Evolutionary conservation across 2,113 vertebrate genomes (phyloP).

Genomic region (Sphaerodactylus townsendi): DNA sequence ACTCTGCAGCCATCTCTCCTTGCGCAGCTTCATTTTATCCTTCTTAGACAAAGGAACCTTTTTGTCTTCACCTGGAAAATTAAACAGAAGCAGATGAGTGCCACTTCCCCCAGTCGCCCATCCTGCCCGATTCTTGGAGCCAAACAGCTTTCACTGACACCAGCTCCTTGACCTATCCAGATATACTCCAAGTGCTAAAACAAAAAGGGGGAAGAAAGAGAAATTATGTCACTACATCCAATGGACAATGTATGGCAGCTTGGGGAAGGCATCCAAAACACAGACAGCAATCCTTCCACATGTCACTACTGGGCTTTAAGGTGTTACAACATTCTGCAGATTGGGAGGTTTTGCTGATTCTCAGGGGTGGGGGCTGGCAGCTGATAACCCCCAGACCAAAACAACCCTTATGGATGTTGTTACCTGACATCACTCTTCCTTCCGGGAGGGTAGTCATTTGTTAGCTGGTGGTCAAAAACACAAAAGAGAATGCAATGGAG

Average conservation of each 20-base stretch:
- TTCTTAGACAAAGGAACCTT: constrained; percentile 84
- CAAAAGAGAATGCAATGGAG: too few relatives aligned
- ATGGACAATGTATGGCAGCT: not conserved
- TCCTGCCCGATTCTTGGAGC: not conserved
- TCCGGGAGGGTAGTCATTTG: too few relatives aligned
- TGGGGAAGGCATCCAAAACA: not conserved
- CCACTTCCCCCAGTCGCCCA: not conserved
- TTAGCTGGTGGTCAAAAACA: too few relatives aligned
- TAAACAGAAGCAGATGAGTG: not conserved
- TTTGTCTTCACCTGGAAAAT: constrained; percentile 69
- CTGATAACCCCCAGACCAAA: too few relatives aligned
- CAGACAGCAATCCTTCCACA: too few relatives aligned
- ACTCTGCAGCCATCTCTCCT: constrained; percentile 91
- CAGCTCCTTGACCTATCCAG: not conserved
- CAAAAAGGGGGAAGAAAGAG: too few relatives aligned
- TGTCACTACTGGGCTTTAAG: not conserved
- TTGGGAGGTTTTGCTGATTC: too few relatives aligned
- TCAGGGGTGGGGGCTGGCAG: too few relatives aligned
- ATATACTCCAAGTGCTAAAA: not conserved
- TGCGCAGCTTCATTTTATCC: constrained; percentile 88
- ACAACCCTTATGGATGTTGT: too few relatives aligned
- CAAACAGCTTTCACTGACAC: not conserved
- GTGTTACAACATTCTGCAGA: too few relatives aligned
- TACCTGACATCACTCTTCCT: too few relatives aligned
- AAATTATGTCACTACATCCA: not conserved